Evolutionary conservation across 2,113 vertebrate genomes (phyloP).

Genomic region (Nicator chloris): DNA sequence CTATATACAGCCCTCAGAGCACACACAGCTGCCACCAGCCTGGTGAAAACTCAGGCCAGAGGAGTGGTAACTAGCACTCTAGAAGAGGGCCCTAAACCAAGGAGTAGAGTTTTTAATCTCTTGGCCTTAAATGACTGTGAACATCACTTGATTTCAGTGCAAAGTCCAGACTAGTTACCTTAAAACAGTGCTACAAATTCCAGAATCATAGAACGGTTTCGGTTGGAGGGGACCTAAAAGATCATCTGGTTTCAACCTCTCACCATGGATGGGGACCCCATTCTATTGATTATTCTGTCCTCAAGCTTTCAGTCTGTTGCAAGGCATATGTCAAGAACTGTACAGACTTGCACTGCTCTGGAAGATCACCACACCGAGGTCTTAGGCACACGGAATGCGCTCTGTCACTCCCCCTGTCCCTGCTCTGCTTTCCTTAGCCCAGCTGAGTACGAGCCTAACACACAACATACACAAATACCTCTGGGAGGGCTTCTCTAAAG

Average conservation of each 20-base stretch:
- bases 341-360: neutral
- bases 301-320: neutral
- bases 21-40: neutral
- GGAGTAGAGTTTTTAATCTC: neutral
- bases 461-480: neutral
- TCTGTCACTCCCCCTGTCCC: neutral
- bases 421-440: neutral
- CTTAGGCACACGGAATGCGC: neutral
- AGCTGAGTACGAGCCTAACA: neutral
- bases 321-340: neutral
- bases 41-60: neutral
- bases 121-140: neutral
- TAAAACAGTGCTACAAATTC: neutral
- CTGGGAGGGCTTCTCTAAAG: neutral
- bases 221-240: neutral
- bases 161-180: neutral
- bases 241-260: neutral
- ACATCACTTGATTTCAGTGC: neutral
- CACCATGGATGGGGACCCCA: accelerated
- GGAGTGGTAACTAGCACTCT: neutral
- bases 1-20: neutral
- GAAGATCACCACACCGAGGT: neutral
- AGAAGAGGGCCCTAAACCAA: neutral
- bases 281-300: neutral
- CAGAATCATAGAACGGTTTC: neutral